Conservation (phyloP, 2,888 invertebrate species). For the Oxystoma pomonae region DNA sequence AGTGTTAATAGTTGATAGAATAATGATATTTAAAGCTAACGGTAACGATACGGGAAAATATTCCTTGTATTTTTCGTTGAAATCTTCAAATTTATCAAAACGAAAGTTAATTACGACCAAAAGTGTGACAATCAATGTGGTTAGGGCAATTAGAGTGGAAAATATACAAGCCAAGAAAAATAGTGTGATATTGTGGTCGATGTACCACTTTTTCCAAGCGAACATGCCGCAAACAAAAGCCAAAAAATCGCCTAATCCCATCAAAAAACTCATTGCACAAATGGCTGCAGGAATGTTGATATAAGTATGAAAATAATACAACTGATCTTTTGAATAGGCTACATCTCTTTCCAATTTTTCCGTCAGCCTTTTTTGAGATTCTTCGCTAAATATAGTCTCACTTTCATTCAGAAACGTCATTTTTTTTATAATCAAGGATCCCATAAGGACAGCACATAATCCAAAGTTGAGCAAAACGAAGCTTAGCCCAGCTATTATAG, state of each 20-base stretch:
- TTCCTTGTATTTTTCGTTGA: conserved; percentile 16
- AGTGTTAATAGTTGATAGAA: conserved; percentile 55
- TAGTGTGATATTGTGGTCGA: conserved; percentile 61
- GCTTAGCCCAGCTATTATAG: conserved; percentile 56
- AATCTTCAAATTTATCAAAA: conserved; percentile 23
- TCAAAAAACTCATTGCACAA: conserved; percentile 51
- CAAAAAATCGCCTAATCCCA: conserved; percentile 52
- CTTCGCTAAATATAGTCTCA: conserved; percentile 10
- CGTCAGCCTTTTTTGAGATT: conserved; percentile 19
- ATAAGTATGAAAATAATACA: conserved; percentile 21
- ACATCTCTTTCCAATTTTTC: conserved; percentile 29
- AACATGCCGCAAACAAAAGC: conserved; percentile 55
- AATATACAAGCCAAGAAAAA: conserved; percentile 56
- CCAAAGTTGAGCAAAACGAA: conserved; percentile 61
- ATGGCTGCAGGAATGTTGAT: conserved; percentile 31
- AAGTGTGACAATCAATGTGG: conserved; percentile 34
- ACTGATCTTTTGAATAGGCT: conserved; percentile 7
- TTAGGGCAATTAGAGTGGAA: conserved; percentile 52
- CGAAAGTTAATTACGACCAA: conserved; percentile 24
- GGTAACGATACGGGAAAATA: conserved; percentile 23
- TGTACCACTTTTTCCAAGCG: conserved; percentile 64
- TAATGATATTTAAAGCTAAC: conserved; percentile 53
- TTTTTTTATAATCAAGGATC: conserved; percentile 48
- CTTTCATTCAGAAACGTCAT: conserved; percentile 17
- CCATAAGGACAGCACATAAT: conserved; percentile 55